Conservation (phyloP, 2,888 invertebrate species). For the Drosophila gaucha region DNA sequence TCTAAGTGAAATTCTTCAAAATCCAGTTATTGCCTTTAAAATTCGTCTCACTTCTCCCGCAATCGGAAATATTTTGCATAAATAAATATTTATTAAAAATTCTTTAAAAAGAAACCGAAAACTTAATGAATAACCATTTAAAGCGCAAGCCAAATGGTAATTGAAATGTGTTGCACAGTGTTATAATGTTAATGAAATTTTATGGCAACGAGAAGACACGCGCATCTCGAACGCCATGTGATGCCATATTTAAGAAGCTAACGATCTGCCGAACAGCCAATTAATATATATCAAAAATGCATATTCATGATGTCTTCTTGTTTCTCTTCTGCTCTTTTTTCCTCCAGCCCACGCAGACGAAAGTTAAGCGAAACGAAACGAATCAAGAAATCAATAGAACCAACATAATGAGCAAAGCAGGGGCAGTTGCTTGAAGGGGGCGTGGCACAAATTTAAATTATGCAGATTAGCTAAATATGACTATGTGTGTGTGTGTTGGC, state of each 20-base stretch:
- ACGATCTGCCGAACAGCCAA: slow-evolving; percentile 70
- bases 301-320: slow-evolving; percentile 65
- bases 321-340: slow-evolving; percentile 19
- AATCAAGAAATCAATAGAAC: slow-evolving; percentile 11
- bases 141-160: not conserved
- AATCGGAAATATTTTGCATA: not conserved
- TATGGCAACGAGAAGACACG: slow-evolving; percentile 48
- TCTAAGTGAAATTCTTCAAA: no score
- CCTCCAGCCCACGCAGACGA: slow-evolving; percentile 41
- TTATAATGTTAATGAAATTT: slow-evolving; percentile 55
- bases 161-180: slow-evolving; percentile 42
- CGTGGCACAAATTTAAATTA: slow-evolving; percentile 69
- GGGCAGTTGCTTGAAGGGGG: slow-evolving; percentile 35
- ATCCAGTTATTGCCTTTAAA: no score
- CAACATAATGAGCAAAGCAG: slow-evolving; percentile 11
- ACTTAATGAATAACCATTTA: slow-evolving; percentile 5
- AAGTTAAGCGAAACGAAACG: slow-evolving; percentile 15
- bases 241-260: slow-evolving; percentile 66
- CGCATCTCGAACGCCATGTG: slow-evolving; percentile 25
- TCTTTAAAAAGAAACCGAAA: no score
- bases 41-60: no score
- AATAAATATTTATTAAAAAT: not conserved
- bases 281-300: slow-evolving; percentile 67
- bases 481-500: slow-evolving; percentile 3
- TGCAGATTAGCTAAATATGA: slow-evolving; percentile 52